Conservation (phyloP, 2,113 vertebrate genomes). For the Lophochroa leadbeateri region DNA sequence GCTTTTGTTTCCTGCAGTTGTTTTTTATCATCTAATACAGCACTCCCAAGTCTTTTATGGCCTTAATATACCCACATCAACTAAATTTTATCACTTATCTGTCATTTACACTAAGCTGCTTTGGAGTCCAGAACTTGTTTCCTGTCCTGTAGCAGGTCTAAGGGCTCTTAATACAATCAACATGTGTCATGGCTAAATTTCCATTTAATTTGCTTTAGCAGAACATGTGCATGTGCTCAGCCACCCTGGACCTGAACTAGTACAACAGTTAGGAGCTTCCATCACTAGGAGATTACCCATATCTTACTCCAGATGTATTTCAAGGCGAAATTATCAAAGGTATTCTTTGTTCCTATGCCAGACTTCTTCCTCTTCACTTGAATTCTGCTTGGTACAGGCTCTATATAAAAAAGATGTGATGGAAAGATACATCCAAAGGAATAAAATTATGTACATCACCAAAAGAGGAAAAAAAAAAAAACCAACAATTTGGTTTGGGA, state of each 20-base stretch:
- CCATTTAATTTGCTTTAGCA: not conserved
- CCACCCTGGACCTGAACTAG: not conserved
- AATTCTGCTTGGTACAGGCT: not conserved
- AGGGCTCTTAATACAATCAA: not conserved
- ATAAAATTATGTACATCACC: not conserved
- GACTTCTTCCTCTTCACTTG: not conserved
- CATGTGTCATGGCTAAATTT: not conserved
- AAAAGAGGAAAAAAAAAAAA: not conserved
- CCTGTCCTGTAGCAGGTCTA: not conserved
- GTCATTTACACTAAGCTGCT: not conserved
- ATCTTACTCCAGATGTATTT: not conserved
- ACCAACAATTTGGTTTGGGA: not conserved
- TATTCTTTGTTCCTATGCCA: not conserved
- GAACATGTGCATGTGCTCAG: not conserved
- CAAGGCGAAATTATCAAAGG: not conserved
- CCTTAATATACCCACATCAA: not conserved
- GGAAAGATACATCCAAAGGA: not conserved
- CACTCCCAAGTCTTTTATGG: not conserved
- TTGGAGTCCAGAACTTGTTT: not conserved
- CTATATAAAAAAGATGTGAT: not conserved
- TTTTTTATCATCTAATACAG: not conserved
- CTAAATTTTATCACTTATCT: not conserved
- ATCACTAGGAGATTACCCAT: not conserved
- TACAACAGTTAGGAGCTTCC: not conserved
- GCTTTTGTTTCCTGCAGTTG: rapidly evolving